Conservation (phyloP, 2,888 invertebrate genomes). For the Netelia inedita region DNA sequence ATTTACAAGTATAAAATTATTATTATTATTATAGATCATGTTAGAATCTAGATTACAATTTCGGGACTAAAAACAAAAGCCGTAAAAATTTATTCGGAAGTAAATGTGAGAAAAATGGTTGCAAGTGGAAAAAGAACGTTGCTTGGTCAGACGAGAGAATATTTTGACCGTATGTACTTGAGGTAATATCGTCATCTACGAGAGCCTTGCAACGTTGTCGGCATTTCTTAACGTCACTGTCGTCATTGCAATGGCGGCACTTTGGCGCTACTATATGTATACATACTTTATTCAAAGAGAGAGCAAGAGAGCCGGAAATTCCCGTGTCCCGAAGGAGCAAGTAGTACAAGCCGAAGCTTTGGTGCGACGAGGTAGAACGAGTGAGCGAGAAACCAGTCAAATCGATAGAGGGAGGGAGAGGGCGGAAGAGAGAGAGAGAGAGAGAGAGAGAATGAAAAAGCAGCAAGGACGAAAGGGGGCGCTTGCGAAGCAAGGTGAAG, state of each 20-base stretch:
- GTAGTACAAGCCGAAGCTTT: conserved; percentile 39
- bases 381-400: conserved; percentile 23
- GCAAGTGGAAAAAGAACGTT: conserved; percentile 3
- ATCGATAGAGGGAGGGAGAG: conserved; percentile 55
- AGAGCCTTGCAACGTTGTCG: neutral
- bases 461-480: conserved; percentile 52
- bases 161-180: neutral
- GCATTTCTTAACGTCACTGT: neutral
- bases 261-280: conserved; percentile 6
- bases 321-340: conserved; percentile 45
- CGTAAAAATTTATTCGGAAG: neutral
- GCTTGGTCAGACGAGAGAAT: conserved; percentile 19
- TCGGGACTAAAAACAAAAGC: neutral
- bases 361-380: conserved; percentile 31
- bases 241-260: neutral
- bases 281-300: neutral
- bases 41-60: no score
- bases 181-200: neutral
- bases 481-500: conserved; percentile 40
- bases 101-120: neutral
- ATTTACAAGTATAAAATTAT: no score
- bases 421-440: conserved; percentile 37
- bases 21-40: no score
- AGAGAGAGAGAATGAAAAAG: conserved; percentile 51
- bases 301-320: conserved; percentile 2